Base-by-base conservation (phyloP, 64 coral and sea anemone genomes). In the Stylophora pistillata region DNA sequence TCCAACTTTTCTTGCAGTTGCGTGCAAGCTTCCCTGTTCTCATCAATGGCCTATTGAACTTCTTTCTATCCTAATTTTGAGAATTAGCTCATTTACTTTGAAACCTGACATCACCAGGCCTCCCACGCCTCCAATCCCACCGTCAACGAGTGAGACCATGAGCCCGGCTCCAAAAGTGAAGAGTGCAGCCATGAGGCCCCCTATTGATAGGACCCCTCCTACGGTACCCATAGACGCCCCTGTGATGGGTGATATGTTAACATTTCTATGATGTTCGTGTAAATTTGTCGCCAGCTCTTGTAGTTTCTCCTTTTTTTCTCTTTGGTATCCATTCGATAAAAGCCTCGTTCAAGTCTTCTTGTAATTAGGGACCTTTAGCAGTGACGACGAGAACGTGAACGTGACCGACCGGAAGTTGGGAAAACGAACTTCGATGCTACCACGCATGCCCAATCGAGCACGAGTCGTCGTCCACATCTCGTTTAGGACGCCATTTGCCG, bases 131-230 rank as follows among this genome's bases (percentile, higher is more conserved):
- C 88, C 66, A 73, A 89, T 89, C 20, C 64, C 88, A 21, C 65
- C 77, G 23, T 62, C 88, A 0, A 81, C 29, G 58, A 71, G 63
- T 21, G 61, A 78, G 53, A 89, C 88, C 11, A 89, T 9, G 4
- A 89, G 20, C 5, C 63, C 77, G 15, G 88, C 66, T 20, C 88
- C 88, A 65, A 89, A 89, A 4, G 88, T 89, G 13, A 89, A 89
- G 53, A 69, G 78, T 56, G 76, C 74, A 78, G 88, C 47, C 23
- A 89, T 79, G 29, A 89, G 68, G 31, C 88, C 88, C 37, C 61
- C 77, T 21, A 89, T 32, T 2, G 63, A 18, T 2, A 89, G 52
- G 61, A 68, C 63, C 16, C 62, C 55, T 23, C 88, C 88, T 9
- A 81, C 64, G 1, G 78, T 80, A n/a, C 74, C 59, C 29, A 70